Percentiles rank a stretch among this genome's conserved stretches.
phyloP scores from a whole-genome alignment of 2,113 vertebrate species.

The Proteles cristata region DNA sequence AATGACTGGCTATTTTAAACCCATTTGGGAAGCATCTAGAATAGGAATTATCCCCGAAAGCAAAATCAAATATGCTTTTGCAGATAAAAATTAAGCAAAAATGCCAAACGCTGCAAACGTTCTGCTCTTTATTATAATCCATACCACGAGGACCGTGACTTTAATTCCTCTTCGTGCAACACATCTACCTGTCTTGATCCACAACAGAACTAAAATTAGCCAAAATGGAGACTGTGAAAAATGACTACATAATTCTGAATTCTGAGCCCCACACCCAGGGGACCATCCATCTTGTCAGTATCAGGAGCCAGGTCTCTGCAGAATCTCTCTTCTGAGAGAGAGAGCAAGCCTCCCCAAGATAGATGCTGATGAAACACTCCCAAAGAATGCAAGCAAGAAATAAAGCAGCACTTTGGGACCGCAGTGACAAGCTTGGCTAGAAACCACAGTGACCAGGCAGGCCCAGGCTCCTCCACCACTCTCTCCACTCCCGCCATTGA shows the following conservation, averaged over 20 bases:
- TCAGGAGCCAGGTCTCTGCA: background rate
- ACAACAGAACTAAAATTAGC: background rate
- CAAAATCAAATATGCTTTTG: background rate
- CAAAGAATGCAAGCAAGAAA: background rate
- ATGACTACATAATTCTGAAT: background rate
- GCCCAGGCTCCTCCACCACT: background rate
- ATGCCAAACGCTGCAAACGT: background rate
- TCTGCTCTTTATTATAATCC: background rate
- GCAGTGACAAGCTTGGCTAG: background rate
- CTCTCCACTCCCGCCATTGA: background rate
- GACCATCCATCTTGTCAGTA: background rate
- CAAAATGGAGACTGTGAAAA: background rate
- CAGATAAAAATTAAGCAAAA: conserved; percentile 32
- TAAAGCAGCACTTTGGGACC: background rate
- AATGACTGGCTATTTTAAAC: background rate
- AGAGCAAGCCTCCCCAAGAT: background rate
- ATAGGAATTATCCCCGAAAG: background rate
- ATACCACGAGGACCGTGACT: background rate
- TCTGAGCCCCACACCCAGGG: background rate
- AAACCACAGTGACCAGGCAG: background rate
- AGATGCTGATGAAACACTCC: background rate
- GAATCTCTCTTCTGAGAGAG: background rate
- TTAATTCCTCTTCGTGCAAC: background rate
- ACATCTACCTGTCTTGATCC: background rate
- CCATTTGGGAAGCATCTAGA: background rate